Evolutionary conservation across 2,113 vertebrate genomes (phyloP).

Genomic region (Ancistrus triradiatus): DNA sequence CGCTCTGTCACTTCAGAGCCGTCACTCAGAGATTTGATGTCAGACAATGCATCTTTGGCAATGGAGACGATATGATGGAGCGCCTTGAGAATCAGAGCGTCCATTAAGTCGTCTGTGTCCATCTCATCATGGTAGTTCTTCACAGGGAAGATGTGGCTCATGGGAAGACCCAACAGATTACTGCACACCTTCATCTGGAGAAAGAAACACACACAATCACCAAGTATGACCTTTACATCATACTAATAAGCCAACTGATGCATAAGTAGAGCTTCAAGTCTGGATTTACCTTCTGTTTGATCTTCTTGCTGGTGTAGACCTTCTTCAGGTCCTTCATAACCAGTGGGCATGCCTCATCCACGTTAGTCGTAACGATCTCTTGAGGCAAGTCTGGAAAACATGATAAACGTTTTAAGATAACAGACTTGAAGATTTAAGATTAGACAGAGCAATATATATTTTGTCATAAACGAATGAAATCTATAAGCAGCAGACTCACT

Average conservation of each 20-base stretch:
- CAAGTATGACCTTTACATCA: not conserved
- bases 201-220: not conserved
- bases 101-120: not conserved
- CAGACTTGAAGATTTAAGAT: no score
- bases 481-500: conserved; percentile 5
- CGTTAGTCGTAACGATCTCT: conserved; percentile 18
- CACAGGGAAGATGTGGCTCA: not conserved
- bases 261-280: not conserved
- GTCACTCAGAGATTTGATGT: not conserved
- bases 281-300: conserved; percentile 12
- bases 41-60: not conserved
- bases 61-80: conserved; percentile 25
- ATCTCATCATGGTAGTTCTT: conserved; percentile 10
- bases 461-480: no score
- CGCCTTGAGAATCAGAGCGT: conserved; percentile 30
- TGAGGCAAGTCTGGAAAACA: conserved; percentile 5
- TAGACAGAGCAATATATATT: no score
- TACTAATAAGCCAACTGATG: not conserved
- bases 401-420: not conserved
- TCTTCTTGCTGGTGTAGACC: conserved; percentile 14
- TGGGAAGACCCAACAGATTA: not conserved
- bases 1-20: no score
- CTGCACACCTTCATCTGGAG: conserved; percentile 3
- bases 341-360: conserved; percentile 20
- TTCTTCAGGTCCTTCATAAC: not conserved